A percentile compares a stretch with the other conserved stretches of the same genome.
Evolutionary conservation across 2,797 vertebrate species (phyloP).

Genomic region (Gallinago nigripennis): DNA sequence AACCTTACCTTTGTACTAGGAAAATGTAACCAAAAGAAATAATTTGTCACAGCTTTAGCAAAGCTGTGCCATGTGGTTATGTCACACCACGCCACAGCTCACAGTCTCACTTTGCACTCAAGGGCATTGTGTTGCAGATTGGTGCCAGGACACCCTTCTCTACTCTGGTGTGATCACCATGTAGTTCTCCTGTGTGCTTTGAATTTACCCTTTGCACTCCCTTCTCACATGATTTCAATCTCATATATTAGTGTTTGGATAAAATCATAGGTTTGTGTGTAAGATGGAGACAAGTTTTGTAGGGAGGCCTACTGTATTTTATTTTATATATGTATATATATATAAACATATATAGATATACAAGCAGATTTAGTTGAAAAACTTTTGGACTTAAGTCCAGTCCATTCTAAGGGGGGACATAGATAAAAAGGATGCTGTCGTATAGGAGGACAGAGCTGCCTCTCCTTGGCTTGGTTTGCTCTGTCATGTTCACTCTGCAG

Average conservation of each 20-base stretch:
- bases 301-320: neutral
- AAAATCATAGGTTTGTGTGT: neutral
- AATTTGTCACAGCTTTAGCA: neutral
- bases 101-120: neutral
- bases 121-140: neutral
- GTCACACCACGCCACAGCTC: rapidly evolving
- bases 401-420: neutral
- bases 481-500: neutral
- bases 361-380: neutral
- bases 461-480: neutral
- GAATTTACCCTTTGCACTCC: neutral
- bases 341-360: neutral
- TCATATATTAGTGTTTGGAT: neutral
- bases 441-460: neutral
- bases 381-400: neutral
- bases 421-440: neutral
- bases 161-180: neutral
- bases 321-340: neutral
- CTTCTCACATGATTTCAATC: neutral
- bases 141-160: neutral
- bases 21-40: neutral
- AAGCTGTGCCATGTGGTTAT: neutral
- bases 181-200: neutral
- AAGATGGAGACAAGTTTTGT: neutral
- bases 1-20: neutral